Evolutionary conservation across 1,140 invertebrate species (phyloP).

Genomic region (Drosophila kanapiae): DNA sequence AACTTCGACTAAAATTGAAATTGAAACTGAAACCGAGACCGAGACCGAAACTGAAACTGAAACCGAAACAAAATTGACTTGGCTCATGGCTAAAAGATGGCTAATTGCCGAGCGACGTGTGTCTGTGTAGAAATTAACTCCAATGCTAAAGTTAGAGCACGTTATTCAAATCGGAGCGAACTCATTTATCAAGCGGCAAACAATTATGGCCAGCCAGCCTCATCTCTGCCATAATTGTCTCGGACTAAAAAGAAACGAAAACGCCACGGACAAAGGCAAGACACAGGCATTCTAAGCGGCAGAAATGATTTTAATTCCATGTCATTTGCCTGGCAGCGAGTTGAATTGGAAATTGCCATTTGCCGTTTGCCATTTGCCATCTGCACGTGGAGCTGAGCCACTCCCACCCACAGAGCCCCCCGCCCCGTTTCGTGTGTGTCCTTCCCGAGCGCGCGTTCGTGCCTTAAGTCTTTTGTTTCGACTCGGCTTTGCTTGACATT

Average conservation of each 20-base stretch:
- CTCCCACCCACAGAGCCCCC: constrained; percentile 26
- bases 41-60: constrained; percentile 34
- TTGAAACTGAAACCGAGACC: constrained; percentile 2
- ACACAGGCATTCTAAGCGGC: constrained; percentile 10
- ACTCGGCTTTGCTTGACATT: constrained; percentile 57
- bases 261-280: background rate
- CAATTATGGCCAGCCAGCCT: constrained; percentile 16
- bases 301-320: constrained; percentile 35
- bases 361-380: constrained; percentile 20
- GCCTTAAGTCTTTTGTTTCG: constrained; percentile 72
- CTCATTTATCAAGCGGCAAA: constrained; percentile 66
- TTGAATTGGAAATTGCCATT: constrained; percentile 31
- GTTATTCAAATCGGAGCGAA: constrained; percentile 74
- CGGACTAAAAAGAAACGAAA: background rate
- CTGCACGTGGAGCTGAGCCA: constrained; percentile 34
- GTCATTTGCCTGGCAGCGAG: constrained; percentile 24
- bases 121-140: constrained; percentile 64
- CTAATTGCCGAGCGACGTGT: constrained; percentile 71
- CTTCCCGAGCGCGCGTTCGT: constrained; percentile 55
- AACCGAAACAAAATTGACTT: constrained; percentile 36
- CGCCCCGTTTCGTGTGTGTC: constrained; percentile 9
- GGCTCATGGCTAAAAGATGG: constrained; percentile 75
- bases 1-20: constrained; percentile 17
- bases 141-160: constrained; percentile 70
- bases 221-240: constrained; percentile 40